phyloP scores from a whole-genome alignment of 2,888 invertebrate genomes.

The Apamea anceps region DNA sequence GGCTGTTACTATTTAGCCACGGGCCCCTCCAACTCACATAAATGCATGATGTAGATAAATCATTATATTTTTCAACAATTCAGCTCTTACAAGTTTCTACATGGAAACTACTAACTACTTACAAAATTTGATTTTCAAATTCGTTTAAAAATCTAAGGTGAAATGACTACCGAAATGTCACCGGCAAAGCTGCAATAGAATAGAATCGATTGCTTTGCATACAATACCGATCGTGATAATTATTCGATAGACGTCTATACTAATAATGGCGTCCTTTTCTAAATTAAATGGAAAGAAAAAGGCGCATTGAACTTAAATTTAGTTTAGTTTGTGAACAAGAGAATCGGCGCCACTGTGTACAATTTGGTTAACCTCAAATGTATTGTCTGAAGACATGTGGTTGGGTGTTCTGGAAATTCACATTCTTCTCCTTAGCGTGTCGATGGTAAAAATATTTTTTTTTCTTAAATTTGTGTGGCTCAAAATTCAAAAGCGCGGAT shows the following conservation, averaged over 20 bases:
- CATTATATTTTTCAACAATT: not conserved
- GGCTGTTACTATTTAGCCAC: too few relatives aligned
- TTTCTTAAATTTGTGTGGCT: too few relatives aligned
- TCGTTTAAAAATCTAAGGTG: conserved; percentile 34
- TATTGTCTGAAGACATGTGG: not conserved
- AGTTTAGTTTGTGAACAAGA: too few relatives aligned
- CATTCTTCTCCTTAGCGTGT: too few relatives aligned
- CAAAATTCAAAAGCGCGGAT: too few relatives aligned
- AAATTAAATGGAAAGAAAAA: too few relatives aligned
- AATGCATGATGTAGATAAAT: not conserved
- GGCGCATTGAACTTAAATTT: too few relatives aligned
- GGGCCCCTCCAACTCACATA: too few relatives aligned
- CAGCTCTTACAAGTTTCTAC: not conserved
- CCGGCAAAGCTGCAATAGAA: conserved; percentile 32
- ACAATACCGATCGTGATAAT: conserved; percentile 43
- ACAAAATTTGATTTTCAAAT: conserved; percentile 43
- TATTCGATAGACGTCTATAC: conserved; percentile 15
- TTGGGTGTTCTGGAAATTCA: too few relatives aligned
- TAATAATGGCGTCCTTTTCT: too few relatives aligned
- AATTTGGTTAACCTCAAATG: not conserved
- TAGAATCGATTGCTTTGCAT: conserved; percentile 54
- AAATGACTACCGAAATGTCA: conserved; percentile 22
- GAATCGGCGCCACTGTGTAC: too few relatives aligned
- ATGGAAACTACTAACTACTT: not conserved
- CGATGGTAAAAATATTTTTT: too few relatives aligned